phyloP scores from a whole-genome alignment of 2,113 vertebrate species.

The Amazona guildingii region DNA sequence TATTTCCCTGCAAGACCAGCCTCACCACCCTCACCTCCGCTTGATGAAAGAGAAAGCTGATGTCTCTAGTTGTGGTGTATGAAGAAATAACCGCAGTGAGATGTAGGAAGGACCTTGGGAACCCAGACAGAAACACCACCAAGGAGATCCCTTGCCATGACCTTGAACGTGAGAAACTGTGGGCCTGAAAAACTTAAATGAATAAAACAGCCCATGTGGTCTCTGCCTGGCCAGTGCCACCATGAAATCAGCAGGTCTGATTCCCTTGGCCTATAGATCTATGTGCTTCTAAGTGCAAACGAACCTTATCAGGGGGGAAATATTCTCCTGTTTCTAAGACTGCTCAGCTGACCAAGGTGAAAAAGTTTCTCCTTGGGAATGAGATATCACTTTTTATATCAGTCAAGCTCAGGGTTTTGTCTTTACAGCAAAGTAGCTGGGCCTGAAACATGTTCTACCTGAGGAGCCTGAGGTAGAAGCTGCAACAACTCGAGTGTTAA shows the following conservation, averaged over 20 bases:
- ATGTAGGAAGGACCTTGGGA: background rate
- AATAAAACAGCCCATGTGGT: background rate
- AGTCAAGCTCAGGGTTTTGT: background rate
- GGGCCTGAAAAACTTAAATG: background rate
- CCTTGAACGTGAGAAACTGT: background rate
- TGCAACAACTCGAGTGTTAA: background rate
- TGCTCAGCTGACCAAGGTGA: background rate
- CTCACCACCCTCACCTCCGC: background rate
- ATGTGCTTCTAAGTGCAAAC: background rate
- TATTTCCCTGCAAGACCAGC: background rate
- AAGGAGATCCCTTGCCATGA: background rate
- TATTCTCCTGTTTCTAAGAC: background rate
- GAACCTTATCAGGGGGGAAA: background rate
- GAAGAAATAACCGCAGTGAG: background rate
- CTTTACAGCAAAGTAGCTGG: background rate
- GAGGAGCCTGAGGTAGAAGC: background rate
- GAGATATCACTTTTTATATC: background rate
- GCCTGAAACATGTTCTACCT: background rate
- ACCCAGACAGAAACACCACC: background rate
- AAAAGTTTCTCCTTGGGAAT: background rate
- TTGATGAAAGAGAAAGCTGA: background rate
- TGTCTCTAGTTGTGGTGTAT: background rate
- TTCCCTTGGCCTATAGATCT: background rate
- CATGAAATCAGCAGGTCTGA: background rate
- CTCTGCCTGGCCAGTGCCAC: background rate